Percentiles rank a stretch among this genome's conserved stretches.
Evolutionary conservation across 2,888 invertebrate species (phyloP).

Genomic region (Tenthredo scrophulariae): DNA sequence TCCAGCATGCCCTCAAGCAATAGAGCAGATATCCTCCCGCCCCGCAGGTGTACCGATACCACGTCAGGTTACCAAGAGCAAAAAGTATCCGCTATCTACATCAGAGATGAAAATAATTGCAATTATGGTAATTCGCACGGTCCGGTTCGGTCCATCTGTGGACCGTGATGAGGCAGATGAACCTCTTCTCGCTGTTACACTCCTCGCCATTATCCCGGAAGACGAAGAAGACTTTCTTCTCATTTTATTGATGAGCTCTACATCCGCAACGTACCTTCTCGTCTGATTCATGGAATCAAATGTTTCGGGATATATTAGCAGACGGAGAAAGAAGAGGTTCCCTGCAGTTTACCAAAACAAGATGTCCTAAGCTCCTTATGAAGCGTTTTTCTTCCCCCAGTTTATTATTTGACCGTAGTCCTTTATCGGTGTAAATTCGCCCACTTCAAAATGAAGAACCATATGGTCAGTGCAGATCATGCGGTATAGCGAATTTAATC

Average conservation of each 20-base stretch:
- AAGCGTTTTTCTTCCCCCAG: neutral
- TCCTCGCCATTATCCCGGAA: neutral
- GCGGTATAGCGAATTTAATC: constrained; percentile 16
- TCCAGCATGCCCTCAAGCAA: constrained; percentile 42
- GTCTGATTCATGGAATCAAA: constrained; percentile 11
- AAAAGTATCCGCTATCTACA: constrained; percentile 24
- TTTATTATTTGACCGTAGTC: too few species aligned
- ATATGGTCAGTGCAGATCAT: constrained; percentile 30
- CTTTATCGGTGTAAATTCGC: neutral
- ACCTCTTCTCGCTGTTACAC: neutral
- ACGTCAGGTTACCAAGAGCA: neutral
- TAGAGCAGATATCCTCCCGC: constrained; percentile 29
- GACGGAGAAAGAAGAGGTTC: neutral
- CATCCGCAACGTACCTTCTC: neutral
- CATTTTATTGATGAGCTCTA: neutral
- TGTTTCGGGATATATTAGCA: neutral
- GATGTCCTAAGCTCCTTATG: neutral
- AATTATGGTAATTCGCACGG: constrained; percentile 27
- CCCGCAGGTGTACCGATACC: constrained; percentile 41
- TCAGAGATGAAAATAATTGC: constrained; percentile 18
- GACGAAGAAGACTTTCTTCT: constrained; percentile 5
- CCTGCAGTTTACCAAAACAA: neutral
- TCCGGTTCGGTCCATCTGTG: neutral
- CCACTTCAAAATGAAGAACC: neutral
- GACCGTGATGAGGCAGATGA: neutral